These are phyloP conservation scores for Priocnemis perturbator DNA, from an alignment of 2,888 invertebrate genomes.

Conservation along the genomic window DNA sequence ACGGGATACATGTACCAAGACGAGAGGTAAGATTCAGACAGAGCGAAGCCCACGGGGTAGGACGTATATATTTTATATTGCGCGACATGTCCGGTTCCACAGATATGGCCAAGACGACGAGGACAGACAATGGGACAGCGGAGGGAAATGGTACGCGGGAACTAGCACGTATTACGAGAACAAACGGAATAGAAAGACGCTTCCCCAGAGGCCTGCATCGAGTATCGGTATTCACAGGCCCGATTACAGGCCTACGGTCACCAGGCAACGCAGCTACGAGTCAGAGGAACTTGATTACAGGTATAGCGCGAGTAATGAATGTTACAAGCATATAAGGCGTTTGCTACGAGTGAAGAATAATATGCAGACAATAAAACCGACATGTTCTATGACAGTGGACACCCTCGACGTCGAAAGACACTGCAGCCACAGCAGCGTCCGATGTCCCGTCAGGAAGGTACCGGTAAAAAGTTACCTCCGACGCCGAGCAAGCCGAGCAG, in stretches of 20 bases:
- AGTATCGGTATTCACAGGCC: conserved; percentile 70
- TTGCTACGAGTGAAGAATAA: too few relatives aligned
- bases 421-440: conserved; percentile 67
- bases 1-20: conserved; percentile 80
- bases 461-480: conserved; percentile 73
- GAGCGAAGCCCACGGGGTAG: not conserved
- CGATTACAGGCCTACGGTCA: conserved; percentile 67
- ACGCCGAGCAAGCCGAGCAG: conserved; percentile 71
- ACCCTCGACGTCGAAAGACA: conserved; percentile 62
- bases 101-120: conserved; percentile 81
- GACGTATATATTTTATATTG: not conserved
- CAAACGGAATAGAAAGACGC: conserved; percentile 70
- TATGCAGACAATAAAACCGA: not conserved
- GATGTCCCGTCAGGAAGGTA: conserved; percentile 68
- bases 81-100: not conserved
- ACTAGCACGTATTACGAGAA: conserved; percentile 69
- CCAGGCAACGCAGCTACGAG: conserved; percentile 70
- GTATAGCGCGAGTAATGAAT: conserved; percentile 42
- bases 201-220: conserved; percentile 72
- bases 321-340: too few relatives aligned
- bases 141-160: conserved; percentile 77
- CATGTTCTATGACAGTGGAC: conserved; percentile 47
- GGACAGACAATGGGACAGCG: conserved; percentile 85
- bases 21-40: conserved; percentile 66
- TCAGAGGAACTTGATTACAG: conserved; percentile 71